Conservation (phyloP, 2,113 vertebrate genomes). For the Hippopotamus amphibius region DNA sequence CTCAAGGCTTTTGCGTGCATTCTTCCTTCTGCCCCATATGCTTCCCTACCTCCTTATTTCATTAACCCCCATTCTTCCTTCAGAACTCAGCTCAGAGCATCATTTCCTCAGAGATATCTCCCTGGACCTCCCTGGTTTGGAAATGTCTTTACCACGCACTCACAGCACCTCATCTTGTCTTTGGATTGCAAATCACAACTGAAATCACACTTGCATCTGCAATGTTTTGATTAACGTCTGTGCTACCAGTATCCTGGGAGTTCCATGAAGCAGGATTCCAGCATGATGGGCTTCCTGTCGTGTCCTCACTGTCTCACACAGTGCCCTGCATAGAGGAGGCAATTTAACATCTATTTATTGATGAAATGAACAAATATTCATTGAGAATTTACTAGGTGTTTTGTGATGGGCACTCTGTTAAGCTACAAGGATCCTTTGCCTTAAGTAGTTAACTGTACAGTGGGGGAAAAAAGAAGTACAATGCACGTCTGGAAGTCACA, state of each 20-base stretch:
- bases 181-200: background rate
- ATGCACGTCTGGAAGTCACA: background rate
- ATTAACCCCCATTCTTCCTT: background rate
- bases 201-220: background rate
- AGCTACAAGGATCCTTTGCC: background rate
- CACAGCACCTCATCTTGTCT: background rate
- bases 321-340: background rate
- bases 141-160: background rate
- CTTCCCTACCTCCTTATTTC: background rate
- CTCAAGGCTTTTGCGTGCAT: background rate
- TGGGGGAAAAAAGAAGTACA: background rate
- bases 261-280: background rate
- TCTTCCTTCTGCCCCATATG: too few species aligned
- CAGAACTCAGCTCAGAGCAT: background rate
- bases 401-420: background rate
- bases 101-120: background rate
- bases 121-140: background rate
- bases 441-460: background rate
- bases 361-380: background rate
- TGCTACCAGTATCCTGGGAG: background rate
- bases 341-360: background rate
- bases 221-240: background rate
- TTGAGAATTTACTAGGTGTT: background rate
- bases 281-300: background rate
- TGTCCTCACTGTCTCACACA: background rate